A percentile compares a stretch with the other conserved stretches of the same genome.
Conservation (phyloP, 1,140 invertebrate genomes). For the Druon quercuslanigerum region DNA sequence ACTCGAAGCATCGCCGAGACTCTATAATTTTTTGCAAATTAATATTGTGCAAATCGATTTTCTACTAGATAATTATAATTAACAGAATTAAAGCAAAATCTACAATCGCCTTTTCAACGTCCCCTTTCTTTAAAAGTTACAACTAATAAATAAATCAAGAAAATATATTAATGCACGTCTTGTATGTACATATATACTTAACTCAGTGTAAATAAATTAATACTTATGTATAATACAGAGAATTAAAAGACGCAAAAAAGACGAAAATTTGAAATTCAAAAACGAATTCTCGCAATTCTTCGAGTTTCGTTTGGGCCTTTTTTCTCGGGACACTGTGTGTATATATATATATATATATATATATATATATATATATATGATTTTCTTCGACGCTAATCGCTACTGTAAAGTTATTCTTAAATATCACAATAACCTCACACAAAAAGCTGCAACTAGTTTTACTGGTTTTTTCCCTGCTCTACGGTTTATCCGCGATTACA, state of each 20-base stretch:
- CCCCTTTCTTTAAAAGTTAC: neutral
- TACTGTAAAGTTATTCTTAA: conserved; percentile 60
- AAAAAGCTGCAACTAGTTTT: conserved; percentile 67
- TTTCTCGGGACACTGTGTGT: conserved; percentile 7
- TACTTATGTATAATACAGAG: conserved; percentile 16
- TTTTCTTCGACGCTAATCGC: conserved; percentile 36
- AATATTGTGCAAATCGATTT: neutral
- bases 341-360: no score
- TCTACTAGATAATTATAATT: neutral
- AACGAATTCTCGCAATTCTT: conserved; percentile 1
- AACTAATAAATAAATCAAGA: conserved; percentile 29
- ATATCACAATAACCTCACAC: conserved; percentile 73
- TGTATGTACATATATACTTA: conserved; percentile 9
- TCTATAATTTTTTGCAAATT: neutral
- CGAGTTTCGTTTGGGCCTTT: neutral
- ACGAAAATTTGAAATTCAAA: neutral
- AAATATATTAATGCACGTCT: conserved; percentile 28
- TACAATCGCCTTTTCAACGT: conserved; percentile 16
- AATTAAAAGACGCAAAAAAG: neutral
- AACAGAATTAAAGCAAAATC: neutral
- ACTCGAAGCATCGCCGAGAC: neutral
- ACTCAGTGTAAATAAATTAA: conserved; percentile 21
- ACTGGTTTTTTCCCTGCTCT: conserved; percentile 50
- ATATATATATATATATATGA: conserved; percentile 23
- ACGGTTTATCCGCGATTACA: conserved; percentile 27